A percentile compares a stretch with the other conserved stretches of the same genome.
Conservation (phyloP, 2,113 vertebrate species). For the Caracal caracal region DNA sequence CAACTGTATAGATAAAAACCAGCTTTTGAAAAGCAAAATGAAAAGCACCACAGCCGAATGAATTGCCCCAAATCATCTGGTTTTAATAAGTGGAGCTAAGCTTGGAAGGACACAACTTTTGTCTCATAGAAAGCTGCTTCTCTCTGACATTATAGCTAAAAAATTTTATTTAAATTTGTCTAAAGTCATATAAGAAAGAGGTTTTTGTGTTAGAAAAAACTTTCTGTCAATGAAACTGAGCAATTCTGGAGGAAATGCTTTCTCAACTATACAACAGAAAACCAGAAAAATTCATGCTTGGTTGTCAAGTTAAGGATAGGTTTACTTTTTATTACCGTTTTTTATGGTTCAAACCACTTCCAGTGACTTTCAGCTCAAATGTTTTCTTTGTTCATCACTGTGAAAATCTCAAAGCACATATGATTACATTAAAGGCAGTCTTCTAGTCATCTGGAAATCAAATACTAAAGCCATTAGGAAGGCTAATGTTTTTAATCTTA, state of each 20-base stretch:
- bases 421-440: not conserved
- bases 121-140: not conserved
- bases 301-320: constrained; percentile 18
- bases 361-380: constrained; percentile 6
- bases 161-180: not conserved
- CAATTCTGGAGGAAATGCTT: not conserved
- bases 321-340: constrained; percentile 30
- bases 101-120: not conserved
- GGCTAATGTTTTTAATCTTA: no score
- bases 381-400: constrained; percentile 17
- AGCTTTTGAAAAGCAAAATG: not conserved
- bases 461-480: not conserved
- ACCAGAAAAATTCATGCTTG: not conserved
- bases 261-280: not conserved
- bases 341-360: not conserved
- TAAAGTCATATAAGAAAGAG: not conserved
- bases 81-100: not conserved
- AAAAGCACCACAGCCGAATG: not conserved
- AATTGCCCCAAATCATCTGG: not conserved
- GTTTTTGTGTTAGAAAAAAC: not conserved
- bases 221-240: not conserved
- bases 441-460: constrained; percentile 38
- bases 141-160: not conserved
- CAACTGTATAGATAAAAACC: not conserved
- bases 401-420: constrained; percentile 3